Conservation (phyloP, 2,888 invertebrate species). For the Latheticus oryzae region DNA sequence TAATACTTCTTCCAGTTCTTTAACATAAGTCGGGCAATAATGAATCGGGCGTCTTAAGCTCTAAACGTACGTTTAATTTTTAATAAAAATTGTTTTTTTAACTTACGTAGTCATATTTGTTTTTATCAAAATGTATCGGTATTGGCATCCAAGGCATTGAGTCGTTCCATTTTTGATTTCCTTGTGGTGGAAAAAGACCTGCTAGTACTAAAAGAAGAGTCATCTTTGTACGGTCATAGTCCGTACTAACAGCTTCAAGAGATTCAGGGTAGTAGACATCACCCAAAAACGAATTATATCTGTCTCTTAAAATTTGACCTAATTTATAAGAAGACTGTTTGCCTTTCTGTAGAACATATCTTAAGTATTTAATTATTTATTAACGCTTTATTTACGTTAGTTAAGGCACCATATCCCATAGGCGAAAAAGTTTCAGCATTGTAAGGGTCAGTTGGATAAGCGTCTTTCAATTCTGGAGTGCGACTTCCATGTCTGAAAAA, state of each 20-base stretch:
- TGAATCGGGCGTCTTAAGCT: constrained; percentile 56
- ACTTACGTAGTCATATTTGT: constrained; percentile 56
- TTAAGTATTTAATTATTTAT: constrained; percentile 6
- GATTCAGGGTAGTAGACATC: constrained; percentile 63
- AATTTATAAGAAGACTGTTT: constrained; percentile 63
- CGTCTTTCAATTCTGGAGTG: constrained; percentile 73
- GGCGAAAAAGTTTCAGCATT: constrained; percentile 74
- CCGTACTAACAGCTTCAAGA: constrained; percentile 71
- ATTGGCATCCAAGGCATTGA: constrained; percentile 72
- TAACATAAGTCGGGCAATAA: constrained; percentile 60
- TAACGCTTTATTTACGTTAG: constrained; percentile 73
- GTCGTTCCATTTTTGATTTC: constrained; percentile 66
- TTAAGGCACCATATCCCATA: constrained; percentile 83
- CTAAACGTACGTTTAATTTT: constrained; percentile 45
- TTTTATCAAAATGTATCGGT: constrained; percentile 63
- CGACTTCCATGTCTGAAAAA: constrained; percentile 84
- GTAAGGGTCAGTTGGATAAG: constrained; percentile 80
- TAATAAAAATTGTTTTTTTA: background rate
- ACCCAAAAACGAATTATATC: constrained; percentile 65
- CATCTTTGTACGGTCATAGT: constrained; percentile 80
- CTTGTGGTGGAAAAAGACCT: constrained; percentile 74
- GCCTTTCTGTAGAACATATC: constrained; percentile 64
- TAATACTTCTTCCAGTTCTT: constrained; percentile 55
- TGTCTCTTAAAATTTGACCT: constrained; percentile 62
- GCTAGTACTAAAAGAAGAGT: constrained; percentile 76